Conservation (phyloP, 2,113 vertebrate species). For the Heterochromis multidens region DNA sequence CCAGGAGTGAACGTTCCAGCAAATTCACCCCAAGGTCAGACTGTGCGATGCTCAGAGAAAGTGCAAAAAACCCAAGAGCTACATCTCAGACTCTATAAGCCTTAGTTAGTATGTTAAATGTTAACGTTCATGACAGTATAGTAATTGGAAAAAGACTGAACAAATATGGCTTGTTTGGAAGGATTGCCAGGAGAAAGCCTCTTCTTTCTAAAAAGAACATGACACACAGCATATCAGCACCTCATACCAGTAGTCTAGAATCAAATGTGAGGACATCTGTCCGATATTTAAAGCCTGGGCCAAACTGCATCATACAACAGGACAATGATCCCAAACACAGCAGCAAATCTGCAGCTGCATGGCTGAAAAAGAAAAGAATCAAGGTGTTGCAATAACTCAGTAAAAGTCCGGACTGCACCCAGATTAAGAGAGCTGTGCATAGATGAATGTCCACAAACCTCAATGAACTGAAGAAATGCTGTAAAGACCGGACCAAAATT, state of each 20-base stretch:
- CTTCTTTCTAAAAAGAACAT: not conserved
- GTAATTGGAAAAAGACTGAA: not conserved
- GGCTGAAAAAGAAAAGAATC: not conserved
- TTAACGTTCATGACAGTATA: not conserved
- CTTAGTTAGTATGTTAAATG: not conserved
- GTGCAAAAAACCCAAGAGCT: not conserved
- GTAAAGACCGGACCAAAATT: not conserved
- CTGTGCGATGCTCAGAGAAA: not conserved
- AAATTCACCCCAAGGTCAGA: not conserved
- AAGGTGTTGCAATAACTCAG: not conserved
- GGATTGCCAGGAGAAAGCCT: too few relatives aligned
- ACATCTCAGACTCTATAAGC: not conserved
- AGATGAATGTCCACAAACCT: not conserved
- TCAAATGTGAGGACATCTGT: not conserved
- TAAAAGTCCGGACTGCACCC: too few relatives aligned
- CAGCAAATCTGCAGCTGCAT: not conserved
- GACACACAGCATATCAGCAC: not conserved
- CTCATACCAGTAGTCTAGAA: not conserved
- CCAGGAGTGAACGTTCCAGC: not conserved
- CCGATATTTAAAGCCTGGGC: not conserved
- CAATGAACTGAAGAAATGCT: not conserved
- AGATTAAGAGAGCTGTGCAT: not conserved
- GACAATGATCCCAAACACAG: not conserved
- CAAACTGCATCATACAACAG: not conserved
- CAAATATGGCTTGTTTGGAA: not conserved